A percentile compares a stretch with the other conserved stretches of the same genome.
phyloP scores from a whole-genome alignment of 2,888 invertebrate species.

The Noctua comes region DNA sequence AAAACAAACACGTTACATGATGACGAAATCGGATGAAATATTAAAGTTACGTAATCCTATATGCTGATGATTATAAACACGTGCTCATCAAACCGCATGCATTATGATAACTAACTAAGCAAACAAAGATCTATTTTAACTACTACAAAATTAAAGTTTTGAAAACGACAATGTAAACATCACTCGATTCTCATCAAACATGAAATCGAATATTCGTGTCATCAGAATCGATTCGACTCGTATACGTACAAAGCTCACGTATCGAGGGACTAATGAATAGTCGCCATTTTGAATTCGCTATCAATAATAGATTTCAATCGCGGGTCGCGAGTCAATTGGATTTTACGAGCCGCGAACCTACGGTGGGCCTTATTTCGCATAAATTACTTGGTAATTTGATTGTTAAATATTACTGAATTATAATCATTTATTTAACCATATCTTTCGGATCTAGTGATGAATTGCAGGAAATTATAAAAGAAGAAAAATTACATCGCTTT shows the following conservation, averaged over 20 bases:
- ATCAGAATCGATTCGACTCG: conserved; percentile 71
- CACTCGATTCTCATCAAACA: conserved; percentile 67
- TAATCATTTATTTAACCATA: not conserved
- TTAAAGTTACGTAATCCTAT: conserved; percentile 32
- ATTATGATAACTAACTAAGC: conserved; percentile 35
- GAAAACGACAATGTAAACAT: conserved; percentile 60
- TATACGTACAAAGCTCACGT: conserved; percentile 74
- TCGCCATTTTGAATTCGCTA: conserved; percentile 77
- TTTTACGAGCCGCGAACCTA: conserved; percentile 68
- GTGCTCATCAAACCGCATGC: not conserved
- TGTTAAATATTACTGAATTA: conserved; percentile 31
- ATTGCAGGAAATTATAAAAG: not conserved
- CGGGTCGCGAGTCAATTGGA: conserved; percentile 74
- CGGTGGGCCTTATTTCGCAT: conserved; percentile 55
- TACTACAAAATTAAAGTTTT: conserved; percentile 44
- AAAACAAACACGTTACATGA: conserved; percentile 30
- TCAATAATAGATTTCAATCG: conserved; percentile 81
- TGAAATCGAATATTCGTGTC: conserved; percentile 71
- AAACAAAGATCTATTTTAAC: conserved; percentile 28
- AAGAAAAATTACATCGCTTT: not conserved
- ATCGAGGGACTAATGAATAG: conserved; percentile 77
- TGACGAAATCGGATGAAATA: conserved; percentile 8
- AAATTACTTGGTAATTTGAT: conserved; percentile 51
- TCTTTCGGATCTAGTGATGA: not conserved
- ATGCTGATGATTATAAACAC: conserved; percentile 14